Evolutionary conservation across 2,888 invertebrate genomes (phyloP).

Genomic region (Dryobotodes eremita): DNA sequence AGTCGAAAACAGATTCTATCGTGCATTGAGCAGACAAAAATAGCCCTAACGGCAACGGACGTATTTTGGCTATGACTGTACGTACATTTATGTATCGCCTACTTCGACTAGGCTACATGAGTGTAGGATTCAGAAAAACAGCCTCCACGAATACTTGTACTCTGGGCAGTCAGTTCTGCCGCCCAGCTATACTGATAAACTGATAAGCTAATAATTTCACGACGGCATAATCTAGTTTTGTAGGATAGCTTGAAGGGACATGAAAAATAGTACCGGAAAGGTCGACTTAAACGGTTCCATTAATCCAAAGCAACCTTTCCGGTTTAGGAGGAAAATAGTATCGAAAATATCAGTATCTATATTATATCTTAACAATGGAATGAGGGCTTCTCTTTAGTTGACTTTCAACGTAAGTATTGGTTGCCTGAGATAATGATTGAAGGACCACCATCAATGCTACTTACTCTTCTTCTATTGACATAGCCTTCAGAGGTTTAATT

Average conservation of each 20-base stretch:
- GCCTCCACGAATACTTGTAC: neutral
- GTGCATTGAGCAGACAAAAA: neutral
- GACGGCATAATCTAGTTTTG: neutral
- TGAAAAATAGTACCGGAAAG: constrained; percentile 26
- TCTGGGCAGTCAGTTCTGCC: neutral
- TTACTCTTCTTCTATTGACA: neutral
- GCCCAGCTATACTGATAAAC: neutral
- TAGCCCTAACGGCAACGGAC: neutral
- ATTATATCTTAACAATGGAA: neutral
- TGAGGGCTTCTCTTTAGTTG: neutral
- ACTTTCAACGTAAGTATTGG: neutral
- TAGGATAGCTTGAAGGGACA: neutral
- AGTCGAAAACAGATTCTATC: neutral
- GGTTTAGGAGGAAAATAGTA: constrained; percentile 23
- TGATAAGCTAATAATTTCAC: neutral
- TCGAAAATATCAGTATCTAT: constrained; percentile 17
- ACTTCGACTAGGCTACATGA: neutral
- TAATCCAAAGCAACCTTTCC: constrained; percentile 25
- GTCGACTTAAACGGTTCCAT: constrained; percentile 24
- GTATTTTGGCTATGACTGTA: neutral
- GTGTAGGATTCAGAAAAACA: too few relatives aligned
- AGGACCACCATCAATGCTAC: neutral
- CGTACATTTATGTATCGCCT: neutral
- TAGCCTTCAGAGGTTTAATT: neutral
- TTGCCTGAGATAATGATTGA: neutral